Conservation (phyloP, 2,888 invertebrate genomes). For the Lasioglossum figueresi region DNA sequence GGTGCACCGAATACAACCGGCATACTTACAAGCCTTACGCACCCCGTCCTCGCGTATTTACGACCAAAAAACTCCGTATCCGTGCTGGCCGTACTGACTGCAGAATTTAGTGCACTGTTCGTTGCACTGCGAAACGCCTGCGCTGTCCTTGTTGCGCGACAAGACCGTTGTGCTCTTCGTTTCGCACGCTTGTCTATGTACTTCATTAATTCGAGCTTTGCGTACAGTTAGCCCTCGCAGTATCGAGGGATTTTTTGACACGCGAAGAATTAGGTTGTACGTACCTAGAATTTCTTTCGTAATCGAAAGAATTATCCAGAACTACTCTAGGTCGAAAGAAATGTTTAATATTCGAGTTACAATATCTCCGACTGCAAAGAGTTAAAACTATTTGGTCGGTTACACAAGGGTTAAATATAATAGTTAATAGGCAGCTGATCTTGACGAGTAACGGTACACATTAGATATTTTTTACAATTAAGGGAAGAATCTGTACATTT, state of each 20-base stretch:
- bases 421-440: background rate
- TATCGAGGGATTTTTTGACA: too few relatives aligned
- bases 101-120: slow-evolving; percentile 38
- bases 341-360: too few relatives aligned
- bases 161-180: background rate
- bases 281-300: background rate
- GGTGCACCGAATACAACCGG: background rate
- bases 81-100: slow-evolving; percentile 21
- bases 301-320: too few relatives aligned
- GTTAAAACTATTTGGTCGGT: too few relatives aligned
- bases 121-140: background rate
- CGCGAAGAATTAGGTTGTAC: background rate
- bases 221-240: rapidly evolving
- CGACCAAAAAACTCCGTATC: slow-evolving; percentile 49
- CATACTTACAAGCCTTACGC: slow-evolving; percentile 11
- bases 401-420: background rate
- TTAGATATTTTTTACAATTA: background rate
- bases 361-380: too few relatives aligned
- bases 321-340: too few relatives aligned
- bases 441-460: background rate
- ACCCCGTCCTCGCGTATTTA: slow-evolving; percentile 37
- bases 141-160: background rate
- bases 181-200: background rate
- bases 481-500: background rate
- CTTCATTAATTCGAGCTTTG: background rate